Conservation (phyloP, 2,888 invertebrate genomes). For the Oxystoma pomonae region DNA sequence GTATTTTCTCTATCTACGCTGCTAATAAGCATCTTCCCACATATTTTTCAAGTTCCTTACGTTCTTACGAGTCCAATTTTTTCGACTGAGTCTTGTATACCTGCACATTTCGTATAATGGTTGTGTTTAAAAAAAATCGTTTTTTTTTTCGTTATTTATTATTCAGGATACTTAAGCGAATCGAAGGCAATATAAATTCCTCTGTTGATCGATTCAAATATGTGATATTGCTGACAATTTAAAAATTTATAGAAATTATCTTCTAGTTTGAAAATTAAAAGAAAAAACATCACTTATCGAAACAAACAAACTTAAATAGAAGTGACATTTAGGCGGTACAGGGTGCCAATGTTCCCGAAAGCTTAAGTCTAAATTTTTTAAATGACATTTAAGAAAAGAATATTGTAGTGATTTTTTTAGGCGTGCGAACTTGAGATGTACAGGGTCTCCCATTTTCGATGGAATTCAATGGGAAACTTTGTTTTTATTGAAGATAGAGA, state of each 20-base stretch:
- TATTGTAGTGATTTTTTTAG: slow-evolving; percentile 18
- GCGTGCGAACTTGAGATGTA: too few relatives aligned
- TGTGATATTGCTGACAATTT: slow-evolving; percentile 43
- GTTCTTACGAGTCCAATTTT: slow-evolving; percentile 12
- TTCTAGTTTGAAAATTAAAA: slow-evolving; percentile 22
- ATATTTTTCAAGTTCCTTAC: slow-evolving; percentile 23
- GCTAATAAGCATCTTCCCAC: slow-evolving; percentile 14
- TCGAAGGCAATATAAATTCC: slow-evolving; percentile 40
- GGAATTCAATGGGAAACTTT: too few relatives aligned
- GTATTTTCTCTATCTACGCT: background rate
- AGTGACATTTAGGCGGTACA: slow-evolving; percentile 6
- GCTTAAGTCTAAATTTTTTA: slow-evolving; percentile 16
- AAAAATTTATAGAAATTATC: slow-evolving; percentile 35
- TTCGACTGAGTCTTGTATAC: slow-evolving; percentile 32
- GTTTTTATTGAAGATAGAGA: too few relatives aligned
- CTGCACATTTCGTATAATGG: slow-evolving; percentile 36
- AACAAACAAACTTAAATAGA: background rate
- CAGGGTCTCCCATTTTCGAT: too few relatives aligned
- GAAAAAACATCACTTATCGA: slow-evolving; percentile 29
- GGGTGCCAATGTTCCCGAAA: slow-evolving; percentile 6
- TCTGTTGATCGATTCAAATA: slow-evolving; percentile 34
- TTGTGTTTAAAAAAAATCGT: slow-evolving; percentile 38
- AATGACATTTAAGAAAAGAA: slow-evolving; percentile 13
- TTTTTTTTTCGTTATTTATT: slow-evolving; percentile 16
- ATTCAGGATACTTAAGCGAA: slow-evolving; percentile 9